Evolutionary conservation across 2,113 vertebrate genomes (phyloP).

Genomic region (Euleptes europaea): DNA sequence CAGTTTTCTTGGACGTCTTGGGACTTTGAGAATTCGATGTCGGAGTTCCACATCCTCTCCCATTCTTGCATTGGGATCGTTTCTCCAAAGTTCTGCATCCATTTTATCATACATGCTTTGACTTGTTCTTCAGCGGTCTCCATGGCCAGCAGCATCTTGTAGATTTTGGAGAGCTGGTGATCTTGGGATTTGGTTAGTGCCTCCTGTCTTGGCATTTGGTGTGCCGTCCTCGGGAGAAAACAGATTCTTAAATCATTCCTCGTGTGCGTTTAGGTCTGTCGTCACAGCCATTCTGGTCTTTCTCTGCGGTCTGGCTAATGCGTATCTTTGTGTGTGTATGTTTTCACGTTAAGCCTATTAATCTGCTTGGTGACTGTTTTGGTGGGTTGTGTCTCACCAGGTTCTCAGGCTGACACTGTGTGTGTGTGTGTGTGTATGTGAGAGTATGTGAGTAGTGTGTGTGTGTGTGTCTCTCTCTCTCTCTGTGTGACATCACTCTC

Average conservation of each 20-base stretch:
- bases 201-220: not conserved
- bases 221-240: not conserved
- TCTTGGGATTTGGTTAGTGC: too few relatives aligned
- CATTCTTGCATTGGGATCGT: too few relatives aligned
- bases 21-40: too few relatives aligned
- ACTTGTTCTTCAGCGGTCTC: too few relatives aligned
- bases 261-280: not conserved
- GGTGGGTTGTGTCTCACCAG: not conserved
- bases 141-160: too few relatives aligned
- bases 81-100: too few relatives aligned
- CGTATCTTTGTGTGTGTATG: not conserved
- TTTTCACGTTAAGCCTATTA: not conserved
- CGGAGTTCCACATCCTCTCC: too few relatives aligned
- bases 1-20: too few relatives aligned
- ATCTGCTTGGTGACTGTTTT: not conserved
- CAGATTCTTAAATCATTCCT: not conserved
- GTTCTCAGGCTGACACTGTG: not conserved
- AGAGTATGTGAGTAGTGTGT: not conserved
- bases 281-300: not conserved
- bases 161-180: too few relatives aligned
- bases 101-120: too few relatives aligned
- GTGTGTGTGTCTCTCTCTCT: not conserved
- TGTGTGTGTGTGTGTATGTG: not conserved
- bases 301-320: not conserved
- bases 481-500: conserved; percentile 9